phyloP scores from a whole-genome alignment of 2,797 vertebrate genomes.

The Luscinia megarhynchos region DNA sequence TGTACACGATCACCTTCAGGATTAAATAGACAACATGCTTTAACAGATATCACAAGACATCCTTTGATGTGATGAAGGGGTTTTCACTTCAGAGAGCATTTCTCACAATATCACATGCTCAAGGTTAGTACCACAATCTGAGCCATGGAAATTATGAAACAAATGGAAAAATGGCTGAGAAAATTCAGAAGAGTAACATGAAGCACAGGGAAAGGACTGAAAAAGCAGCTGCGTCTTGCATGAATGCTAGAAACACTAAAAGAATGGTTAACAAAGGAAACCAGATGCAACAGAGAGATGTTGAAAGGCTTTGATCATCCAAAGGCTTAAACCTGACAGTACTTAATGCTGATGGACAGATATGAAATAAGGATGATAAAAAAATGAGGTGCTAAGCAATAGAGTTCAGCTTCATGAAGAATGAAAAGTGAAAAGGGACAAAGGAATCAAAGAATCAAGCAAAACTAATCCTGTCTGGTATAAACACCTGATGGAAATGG shows the following conservation, averaged over 20 bases:
- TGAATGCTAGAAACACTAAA: not conserved
- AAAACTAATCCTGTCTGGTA: not conserved
- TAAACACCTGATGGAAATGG: not conserved
- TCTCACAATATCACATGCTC: not conserved
- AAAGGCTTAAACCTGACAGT: slow-evolving; percentile 22
- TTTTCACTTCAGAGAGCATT: slow-evolving; percentile 25
- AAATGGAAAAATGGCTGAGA: not conserved
- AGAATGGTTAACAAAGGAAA: slow-evolving; percentile 22
- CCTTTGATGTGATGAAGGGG: not conserved
- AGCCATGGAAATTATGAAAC: slow-evolving; percentile 2
- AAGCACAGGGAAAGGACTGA: not conserved
- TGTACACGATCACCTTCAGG: not conserved
- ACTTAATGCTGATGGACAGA: slow-evolving; percentile 48
- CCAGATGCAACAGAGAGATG: not conserved
- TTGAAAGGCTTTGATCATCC: slow-evolving; percentile 23
- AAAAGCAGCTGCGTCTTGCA: not conserved
- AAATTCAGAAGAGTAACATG: not conserved
- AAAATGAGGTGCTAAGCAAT: not conserved
- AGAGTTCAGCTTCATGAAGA: not conserved
- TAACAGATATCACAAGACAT: not conserved
- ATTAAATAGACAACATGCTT: not conserved
- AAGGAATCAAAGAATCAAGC: not conserved
- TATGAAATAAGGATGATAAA: slow-evolving; percentile 32
- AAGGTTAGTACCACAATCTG: slow-evolving; percentile 11
- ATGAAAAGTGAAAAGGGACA: slow-evolving; percentile 6